Percentiles rank a stretch among this genome's conserved stretches.
Evolutionary conservation across 1,140 invertebrate species (phyloP).

Genomic region (Hirudo medicinalis): DNA sequence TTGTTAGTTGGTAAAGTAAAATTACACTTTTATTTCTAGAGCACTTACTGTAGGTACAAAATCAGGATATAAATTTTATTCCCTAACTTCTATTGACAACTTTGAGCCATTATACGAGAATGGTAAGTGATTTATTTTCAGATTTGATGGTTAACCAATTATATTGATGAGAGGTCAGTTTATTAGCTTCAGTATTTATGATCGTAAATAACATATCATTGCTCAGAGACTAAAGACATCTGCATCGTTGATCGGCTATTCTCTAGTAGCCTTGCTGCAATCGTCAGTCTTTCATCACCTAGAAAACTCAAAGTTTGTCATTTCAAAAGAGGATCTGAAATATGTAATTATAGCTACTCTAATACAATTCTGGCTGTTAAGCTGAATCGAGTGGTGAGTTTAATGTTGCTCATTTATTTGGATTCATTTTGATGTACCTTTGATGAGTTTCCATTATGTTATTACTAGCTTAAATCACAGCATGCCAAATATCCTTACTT

Average conservation of each 20-base stretch:
- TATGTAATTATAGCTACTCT: constrained; percentile 94
- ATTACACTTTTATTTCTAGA: constrained; percentile 44
- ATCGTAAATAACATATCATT: constrained; percentile 21
- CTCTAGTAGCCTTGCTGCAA: constrained; percentile 85
- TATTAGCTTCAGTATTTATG: neutral
- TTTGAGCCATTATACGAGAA: constrained; percentile 75
- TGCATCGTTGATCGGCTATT: constrained; percentile 89
- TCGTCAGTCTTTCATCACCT: constrained; percentile 79
- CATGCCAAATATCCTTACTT: neutral
- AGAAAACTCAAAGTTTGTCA: constrained; percentile 89
- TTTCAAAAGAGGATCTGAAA: constrained; percentile 94
- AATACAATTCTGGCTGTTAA: constrained; percentile 93
- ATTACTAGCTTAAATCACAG: neutral
- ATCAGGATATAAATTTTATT: constrained; percentile 72
- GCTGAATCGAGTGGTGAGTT: constrained; percentile 79
- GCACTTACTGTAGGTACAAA: constrained; percentile 80
- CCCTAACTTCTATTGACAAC: constrained; percentile 66
- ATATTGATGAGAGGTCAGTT: neutral
- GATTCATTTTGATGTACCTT: constrained; percentile 20
- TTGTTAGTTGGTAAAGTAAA: constrained; percentile 6
- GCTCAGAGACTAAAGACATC: constrained; percentile 63
- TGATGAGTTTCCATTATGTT: constrained; percentile 2
- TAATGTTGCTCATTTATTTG: constrained; percentile 15
- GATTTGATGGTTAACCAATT: neutral
- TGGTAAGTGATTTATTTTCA: constrained; percentile 43